Evolutionary conservation across 2,797 vertebrate species (phyloP).

Genomic region (Acipenser transmontanus): DNA sequence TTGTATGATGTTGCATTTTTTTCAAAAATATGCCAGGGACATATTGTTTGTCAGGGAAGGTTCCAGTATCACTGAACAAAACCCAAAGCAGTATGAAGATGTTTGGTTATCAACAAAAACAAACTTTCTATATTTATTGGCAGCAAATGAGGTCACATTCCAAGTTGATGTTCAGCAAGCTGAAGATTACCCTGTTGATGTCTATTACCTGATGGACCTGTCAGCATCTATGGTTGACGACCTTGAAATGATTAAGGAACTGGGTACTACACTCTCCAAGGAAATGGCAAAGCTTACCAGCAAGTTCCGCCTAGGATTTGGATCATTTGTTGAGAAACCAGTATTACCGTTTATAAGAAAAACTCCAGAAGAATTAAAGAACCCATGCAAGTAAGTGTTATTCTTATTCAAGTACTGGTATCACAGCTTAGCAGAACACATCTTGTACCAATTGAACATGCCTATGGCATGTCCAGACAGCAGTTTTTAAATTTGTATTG

Average conservation of each 20-base stretch:
- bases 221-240: slow-evolving; percentile 93
- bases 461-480: too few species aligned
- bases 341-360: slow-evolving; percentile 87
- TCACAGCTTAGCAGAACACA: neutral
- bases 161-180: slow-evolving; percentile 84
- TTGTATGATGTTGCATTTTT: too few species aligned
- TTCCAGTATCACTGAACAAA: too few species aligned
- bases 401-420: too few species aligned
- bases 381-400: slow-evolving; percentile 83
- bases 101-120: neutral
- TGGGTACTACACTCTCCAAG: slow-evolving; percentile 83
- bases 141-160: slow-evolving; percentile 78
- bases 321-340: slow-evolving; percentile 97
- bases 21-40: too few species aligned
- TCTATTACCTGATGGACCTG: slow-evolving; percentile 98
- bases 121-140: slow-evolving; percentile 15
- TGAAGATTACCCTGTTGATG: slow-evolving; percentile 91
- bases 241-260: slow-evolving; percentile 78
- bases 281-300: slow-evolving; percentile 92
- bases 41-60: too few species aligned
- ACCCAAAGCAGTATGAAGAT: neutral
- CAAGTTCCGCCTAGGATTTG: slow-evolving; percentile 93
- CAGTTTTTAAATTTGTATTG: too few species aligned
- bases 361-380: slow-evolving; percentile 67
- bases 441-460: neutral